Evolutionary conservation across 1,140 invertebrate species (phyloP).

Genomic region (Neotoxoptera formosana): DNA sequence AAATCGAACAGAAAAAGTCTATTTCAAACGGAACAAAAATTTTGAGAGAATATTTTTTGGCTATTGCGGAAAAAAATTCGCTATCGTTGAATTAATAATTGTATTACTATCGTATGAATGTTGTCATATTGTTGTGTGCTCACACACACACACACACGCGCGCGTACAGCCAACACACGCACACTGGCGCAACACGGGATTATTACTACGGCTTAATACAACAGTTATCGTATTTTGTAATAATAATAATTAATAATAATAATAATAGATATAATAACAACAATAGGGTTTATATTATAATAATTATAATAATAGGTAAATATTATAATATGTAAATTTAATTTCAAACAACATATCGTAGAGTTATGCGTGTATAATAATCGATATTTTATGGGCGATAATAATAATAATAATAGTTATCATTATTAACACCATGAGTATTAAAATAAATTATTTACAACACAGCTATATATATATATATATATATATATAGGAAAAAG

Average conservation of each 20-base stretch:
- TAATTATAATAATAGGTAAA: slow-evolving; percentile 1
- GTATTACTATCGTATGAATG: background rate
- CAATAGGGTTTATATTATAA: background rate
- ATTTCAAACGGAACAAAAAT: too few species aligned
- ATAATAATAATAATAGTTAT: background rate
- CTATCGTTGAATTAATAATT: background rate
- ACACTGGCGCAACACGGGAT: background rate
- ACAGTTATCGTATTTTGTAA: background rate
- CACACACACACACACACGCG: background rate
- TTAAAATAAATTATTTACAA: background rate
- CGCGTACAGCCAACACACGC: background rate
- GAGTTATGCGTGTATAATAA: background rate
- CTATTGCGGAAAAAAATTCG: background rate
- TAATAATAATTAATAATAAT: slow-evolving; percentile 17
- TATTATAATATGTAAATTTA: slow-evolving; percentile 4
- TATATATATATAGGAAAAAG: background rate
- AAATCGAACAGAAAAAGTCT: too few species aligned
- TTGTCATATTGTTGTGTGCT: background rate
- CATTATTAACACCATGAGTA: background rate
- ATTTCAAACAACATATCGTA: background rate
- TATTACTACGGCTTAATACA: slow-evolving; percentile 4
- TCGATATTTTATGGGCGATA: slow-evolving; percentile 6
- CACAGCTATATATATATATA: background rate
- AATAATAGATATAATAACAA: background rate
- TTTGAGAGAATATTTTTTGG: too few species aligned